Percentiles rank a stretch among this genome's conserved stretches.
phyloP scores from a whole-genome alignment of 2,888 invertebrate species.

The Leptarthrus brevirostris region DNA sequence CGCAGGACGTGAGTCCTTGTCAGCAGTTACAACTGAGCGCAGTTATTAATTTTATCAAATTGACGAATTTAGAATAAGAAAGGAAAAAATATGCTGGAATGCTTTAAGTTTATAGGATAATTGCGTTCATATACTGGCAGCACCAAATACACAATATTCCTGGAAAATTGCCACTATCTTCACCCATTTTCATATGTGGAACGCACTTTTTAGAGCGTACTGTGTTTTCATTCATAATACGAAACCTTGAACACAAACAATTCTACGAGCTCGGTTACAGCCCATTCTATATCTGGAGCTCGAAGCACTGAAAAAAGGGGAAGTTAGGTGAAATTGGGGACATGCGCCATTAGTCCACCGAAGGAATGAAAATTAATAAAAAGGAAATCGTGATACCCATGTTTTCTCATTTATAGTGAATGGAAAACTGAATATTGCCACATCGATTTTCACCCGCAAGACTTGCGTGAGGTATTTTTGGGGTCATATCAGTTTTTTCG shows the following conservation, averaged over 20 bases:
- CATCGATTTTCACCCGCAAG: constrained; percentile 40
- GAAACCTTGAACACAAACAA: constrained; percentile 22
- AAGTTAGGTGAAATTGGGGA: constrained; percentile 3
- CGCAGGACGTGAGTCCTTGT: no score
- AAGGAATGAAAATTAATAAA: constrained; percentile 25
- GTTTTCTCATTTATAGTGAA: constrained; percentile 43
- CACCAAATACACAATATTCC: no score
- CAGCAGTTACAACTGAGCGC: no score
- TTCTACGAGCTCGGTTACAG: neutral
- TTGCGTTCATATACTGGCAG: no score
- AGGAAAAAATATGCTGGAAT: no score
- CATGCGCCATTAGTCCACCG: neutral
- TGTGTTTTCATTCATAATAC: constrained; percentile 33
- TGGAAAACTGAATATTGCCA: constrained; percentile 43
- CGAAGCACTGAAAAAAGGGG: constrained; percentile 21
- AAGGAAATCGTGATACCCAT: constrained; percentile 22
- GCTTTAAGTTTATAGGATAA: no score
- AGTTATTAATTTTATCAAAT: no score
- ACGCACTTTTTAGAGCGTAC: constrained; percentile 4
- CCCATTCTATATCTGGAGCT: constrained; percentile 9
- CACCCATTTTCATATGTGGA: no score
- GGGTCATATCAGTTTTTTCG: constrained; percentile 12
- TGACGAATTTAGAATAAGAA: no score
- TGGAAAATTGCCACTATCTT: no score
- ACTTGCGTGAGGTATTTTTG: constrained; percentile 41